Base-by-base conservation (phyloP, 1,140 invertebrate species). In the Brachionus rotundiformis region DNA sequence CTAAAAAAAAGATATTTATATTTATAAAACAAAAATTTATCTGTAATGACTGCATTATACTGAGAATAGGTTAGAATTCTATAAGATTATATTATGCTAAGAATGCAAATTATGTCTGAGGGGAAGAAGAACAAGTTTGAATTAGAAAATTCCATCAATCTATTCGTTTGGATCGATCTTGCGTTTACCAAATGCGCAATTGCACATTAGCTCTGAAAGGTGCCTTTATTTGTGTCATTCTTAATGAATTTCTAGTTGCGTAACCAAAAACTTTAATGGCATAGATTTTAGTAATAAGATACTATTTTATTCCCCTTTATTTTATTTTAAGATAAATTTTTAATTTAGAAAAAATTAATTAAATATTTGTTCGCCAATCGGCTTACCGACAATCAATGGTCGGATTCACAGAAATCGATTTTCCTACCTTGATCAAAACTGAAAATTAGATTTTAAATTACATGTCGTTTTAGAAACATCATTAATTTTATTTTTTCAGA, bases 31-130 rank as follows among this genome's bases (percentile, higher is more conserved):
- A 4, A 68, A 19, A 19, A 68, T 36, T 36, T 16, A n/a, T n/a
- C n/a, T n/a, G n/a, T n/a, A n/a, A n/a, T n/a, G n/a, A n/a, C n/a
- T n/a, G n/a, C n/a, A n/a, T n/a, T n/a, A n/a, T n/a, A n/a, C 29
- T 13, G 19, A 68, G 31, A 10, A 41, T 33, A 68, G 31, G 33
- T 33, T 19, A 23, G 16, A 68, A 19, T 68, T 68, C 5, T 68
- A n/a, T 33, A 23, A 68, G 31, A 68, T 68, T 68, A n/a, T 36
- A 68, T 68, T 68, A 68, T 68, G 63, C 63, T 68, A 68, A 68
- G 33, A 68, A 36, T 36, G 16, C 27, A 68, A 68, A 68, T 68
- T 68, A 68, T 68, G 63, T 68, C 31, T 68, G 61, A 63, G 47
- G 47, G 47, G 47, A 54, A 29, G 16, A 68, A 68, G 63, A 68